These are phyloP conservation scores for Hystrix brachyura DNA, from an alignment of 2,113 vertebrate species.

Conservation along the genomic window DNA sequence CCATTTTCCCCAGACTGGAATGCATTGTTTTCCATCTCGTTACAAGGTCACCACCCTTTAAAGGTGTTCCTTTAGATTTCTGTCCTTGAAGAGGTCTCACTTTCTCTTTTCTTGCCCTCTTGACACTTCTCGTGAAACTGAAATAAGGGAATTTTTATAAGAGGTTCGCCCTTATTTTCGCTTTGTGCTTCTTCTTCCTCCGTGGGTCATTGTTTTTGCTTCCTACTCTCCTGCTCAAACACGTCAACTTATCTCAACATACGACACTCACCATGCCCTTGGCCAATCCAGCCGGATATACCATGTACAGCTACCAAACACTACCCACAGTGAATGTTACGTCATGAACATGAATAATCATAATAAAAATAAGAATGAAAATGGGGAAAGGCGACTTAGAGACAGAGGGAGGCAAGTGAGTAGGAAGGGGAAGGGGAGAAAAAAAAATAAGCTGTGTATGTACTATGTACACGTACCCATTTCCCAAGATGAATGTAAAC, in stretches of 20 bases:
- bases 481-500: too few relatives aligned
- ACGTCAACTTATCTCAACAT: neutral
- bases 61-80: neutral
- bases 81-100: neutral
- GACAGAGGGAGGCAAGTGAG: too few relatives aligned
- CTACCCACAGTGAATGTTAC: too few relatives aligned
- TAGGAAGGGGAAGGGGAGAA: neutral
- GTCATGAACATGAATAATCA: too few relatives aligned
- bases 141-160: neutral
- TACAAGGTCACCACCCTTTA: neutral
- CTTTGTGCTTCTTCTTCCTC: neutral
- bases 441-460: neutral
- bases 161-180: neutral
- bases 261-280: neutral
- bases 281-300: neutral
- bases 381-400: too few relatives aligned
- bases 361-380: too few relatives aligned
- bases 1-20: neutral
- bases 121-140: neutral
- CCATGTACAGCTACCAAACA: too few relatives aligned
- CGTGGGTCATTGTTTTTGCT: neutral
- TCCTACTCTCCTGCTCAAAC: neutral
- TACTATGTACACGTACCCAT: too few relatives aligned
- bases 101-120: neutral
- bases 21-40: neutral